A percentile compares a stretch with the other conserved stretches of the same genome.
These are phyloP conservation scores for Caenorhabditis zanzibari DNA, from an alignment of 2,888 invertebrate genomes.

Conservation along the genomic window DNA sequence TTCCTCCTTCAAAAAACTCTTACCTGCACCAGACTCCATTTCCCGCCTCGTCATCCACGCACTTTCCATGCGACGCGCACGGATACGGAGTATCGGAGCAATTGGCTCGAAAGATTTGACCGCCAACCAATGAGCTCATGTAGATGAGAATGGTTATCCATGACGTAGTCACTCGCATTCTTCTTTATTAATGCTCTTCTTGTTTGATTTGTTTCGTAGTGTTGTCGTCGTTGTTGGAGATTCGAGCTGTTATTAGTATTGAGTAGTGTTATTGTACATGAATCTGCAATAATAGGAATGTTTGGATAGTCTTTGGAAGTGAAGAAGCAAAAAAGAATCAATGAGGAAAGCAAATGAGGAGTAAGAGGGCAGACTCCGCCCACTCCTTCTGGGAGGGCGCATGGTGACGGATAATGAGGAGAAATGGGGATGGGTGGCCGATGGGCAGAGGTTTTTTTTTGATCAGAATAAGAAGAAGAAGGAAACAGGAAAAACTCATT, in stretches of 20 bases:
- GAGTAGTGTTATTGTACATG: conserved; percentile 46
- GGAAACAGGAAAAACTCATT: conserved; percentile 24
- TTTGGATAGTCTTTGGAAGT: background rate
- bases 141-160: background rate
- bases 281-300: conserved; percentile 23
- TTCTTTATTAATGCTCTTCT: background rate
- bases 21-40: conserved; percentile 24
- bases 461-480: background rate
- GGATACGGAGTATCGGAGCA: background rate
- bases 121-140: background rate
- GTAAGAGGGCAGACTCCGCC: conserved; percentile 39
- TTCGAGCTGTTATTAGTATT: conserved; percentile 35
- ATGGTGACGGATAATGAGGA: background rate
- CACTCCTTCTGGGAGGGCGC: background rate
- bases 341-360: conserved; percentile 3
- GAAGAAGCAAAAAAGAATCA: background rate
- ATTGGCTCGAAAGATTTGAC: conserved; percentile 25
- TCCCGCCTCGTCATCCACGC: conserved; percentile 2
- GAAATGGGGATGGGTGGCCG: background rate
- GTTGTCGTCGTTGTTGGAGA: background rate
- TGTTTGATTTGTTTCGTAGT: too few species aligned
- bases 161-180: background rate
- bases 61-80: conserved; percentile 29
- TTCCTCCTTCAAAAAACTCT: background rate
- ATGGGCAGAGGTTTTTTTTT: background rate